Percentiles rank a stretch among this genome's conserved stretches.
phyloP scores from a whole-genome alignment of 1,140 invertebrate species.

The Macrocentrus cingulum region DNA sequence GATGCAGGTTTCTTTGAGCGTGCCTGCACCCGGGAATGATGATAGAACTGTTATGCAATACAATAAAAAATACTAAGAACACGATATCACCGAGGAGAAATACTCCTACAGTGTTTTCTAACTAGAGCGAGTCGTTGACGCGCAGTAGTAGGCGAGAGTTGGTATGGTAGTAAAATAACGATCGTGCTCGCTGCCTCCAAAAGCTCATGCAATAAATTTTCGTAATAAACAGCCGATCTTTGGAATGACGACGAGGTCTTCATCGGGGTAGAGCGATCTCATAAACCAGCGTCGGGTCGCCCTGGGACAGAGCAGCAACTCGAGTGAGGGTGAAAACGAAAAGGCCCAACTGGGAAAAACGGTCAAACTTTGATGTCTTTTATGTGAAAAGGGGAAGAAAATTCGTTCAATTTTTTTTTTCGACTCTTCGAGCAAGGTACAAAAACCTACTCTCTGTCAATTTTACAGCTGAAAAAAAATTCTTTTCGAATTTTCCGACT shows the following conservation, averaged over 20 bases:
- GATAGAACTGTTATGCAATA: not conserved
- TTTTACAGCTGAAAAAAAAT: slow-evolving; percentile 11
- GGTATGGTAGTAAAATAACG: slow-evolving; percentile 6
- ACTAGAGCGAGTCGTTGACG: slow-evolving; percentile 7
- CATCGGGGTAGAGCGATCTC: slow-evolving; percentile 18
- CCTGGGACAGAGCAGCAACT: no score
- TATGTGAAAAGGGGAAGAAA: slow-evolving; percentile 19
- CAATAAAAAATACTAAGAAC: not conserved
- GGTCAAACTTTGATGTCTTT: slow-evolving; percentile 26
- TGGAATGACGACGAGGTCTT: slow-evolving; percentile 14
- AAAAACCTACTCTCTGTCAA: slow-evolving; percentile 18
- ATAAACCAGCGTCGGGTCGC: slow-evolving; percentile 11
- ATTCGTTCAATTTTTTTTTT: slow-evolving; percentile 23
- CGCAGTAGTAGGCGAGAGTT: slow-evolving; percentile 8
- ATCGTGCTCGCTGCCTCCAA: slow-evolving; percentile 5
- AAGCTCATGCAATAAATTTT: slow-evolving; percentile 29
- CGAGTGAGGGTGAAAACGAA: not conserved
- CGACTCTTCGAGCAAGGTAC: not conserved
- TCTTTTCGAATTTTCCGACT: no score
- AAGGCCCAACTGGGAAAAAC: slow-evolving; percentile 19
- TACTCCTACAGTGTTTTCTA: not conserved
- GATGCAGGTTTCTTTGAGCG: not conserved
- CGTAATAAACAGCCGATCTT: slow-evolving; percentile 28
- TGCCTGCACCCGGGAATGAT: not conserved
- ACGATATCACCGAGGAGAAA: not conserved